Base-by-base conservation (phyloP, 1,140 invertebrate genomes). In the Heliconius nattereri region DNA sequence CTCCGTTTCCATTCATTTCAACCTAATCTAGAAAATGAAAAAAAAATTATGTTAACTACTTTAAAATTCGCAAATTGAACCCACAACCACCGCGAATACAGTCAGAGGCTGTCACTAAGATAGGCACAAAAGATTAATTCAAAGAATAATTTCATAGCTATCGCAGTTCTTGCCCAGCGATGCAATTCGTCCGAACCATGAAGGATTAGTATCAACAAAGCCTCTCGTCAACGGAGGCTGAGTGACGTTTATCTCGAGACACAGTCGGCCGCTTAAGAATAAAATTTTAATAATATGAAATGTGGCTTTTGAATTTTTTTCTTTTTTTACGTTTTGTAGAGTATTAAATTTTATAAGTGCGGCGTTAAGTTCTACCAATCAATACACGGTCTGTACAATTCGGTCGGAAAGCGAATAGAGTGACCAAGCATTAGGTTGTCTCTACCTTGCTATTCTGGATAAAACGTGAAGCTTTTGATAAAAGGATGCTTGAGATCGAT, bases 171-270 rank as follows among this genome's bases (percentile, higher is more conserved):
- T 32, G 32, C 75, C 60, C n/a, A 26, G 60, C 60, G 23, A 66
- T 66, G 60, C 60, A 66, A 66, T 66, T 66, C 60, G 60, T 66
- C 60, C 9, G 60, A 26, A 40, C 37, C 57, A 40, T 13, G 74
- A 71, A 76, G 75, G 75, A 76, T 76, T 76, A 76, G 66, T 66
- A 70, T 76, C 75, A 76, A 76, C 75, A 71, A 29, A 76, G 75
- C 35, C 35, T n/a, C 32, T 75, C 74, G n/a, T 66, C 60, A 66
- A 29, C 23, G 57, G 57, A 60, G 54, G 74, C 57, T 76, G 74
- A 76, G 37, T 76, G 75, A 76, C 75, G 75, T 76, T 76, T 76
- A 76, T 76, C 75, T 76, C 37, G 60, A 74, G 73, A 74, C 45
- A 29, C 26, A 66, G 57, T 16, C 57, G 23, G 16, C 74, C n/a